phyloP scores from a whole-genome alignment of 2,888 invertebrate genomes.

The Andricus curvator region DNA sequence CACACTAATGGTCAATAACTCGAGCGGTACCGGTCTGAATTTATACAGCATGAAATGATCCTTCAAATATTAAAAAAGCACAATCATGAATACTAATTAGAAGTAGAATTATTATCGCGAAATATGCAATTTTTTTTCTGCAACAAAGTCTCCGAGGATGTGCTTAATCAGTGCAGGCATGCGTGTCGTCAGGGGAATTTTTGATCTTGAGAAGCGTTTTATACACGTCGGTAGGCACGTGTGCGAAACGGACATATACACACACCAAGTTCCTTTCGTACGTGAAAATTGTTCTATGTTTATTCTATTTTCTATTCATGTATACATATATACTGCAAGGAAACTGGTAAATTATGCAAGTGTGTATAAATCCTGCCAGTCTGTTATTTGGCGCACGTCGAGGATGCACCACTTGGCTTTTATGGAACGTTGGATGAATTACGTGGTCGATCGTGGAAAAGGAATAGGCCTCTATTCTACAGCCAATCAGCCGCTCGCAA shows the following conservation, averaged over 20 bases:
- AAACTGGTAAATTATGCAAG: constrained; percentile 39
- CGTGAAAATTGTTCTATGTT: constrained; percentile 25
- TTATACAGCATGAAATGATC: neutral
- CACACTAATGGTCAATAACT: too few species aligned
- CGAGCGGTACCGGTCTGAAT: too few species aligned
- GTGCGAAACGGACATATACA: constrained; percentile 37
- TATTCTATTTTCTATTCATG: constrained; percentile 7
- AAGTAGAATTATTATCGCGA: neutral
- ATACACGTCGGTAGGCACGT: constrained; percentile 46
- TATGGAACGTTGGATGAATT: constrained; percentile 43
- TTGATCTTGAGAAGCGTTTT: constrained; percentile 53
- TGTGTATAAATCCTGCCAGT: constrained; percentile 44
- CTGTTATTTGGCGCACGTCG: constrained; percentile 46
- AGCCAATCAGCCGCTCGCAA: constrained; percentile 26
- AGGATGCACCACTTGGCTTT: constrained; percentile 22
- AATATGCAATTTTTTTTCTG: constrained; percentile 15
- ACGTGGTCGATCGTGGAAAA: constrained; percentile 41
- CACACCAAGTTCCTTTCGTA: constrained; percentile 13
- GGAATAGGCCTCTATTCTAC: constrained; percentile 40
- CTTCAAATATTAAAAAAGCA: neutral
- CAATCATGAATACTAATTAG: constrained; percentile 22
- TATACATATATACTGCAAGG: neutral
- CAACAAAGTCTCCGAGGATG: constrained; percentile 42
- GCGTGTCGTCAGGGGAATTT: constrained; percentile 58
- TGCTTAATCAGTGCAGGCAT: constrained; percentile 57